A percentile compares a stretch with the other conserved stretches of the same genome.
Conservation (phyloP, 2,113 vertebrate genomes). For the Tachysurus fulvidraco region DNA sequence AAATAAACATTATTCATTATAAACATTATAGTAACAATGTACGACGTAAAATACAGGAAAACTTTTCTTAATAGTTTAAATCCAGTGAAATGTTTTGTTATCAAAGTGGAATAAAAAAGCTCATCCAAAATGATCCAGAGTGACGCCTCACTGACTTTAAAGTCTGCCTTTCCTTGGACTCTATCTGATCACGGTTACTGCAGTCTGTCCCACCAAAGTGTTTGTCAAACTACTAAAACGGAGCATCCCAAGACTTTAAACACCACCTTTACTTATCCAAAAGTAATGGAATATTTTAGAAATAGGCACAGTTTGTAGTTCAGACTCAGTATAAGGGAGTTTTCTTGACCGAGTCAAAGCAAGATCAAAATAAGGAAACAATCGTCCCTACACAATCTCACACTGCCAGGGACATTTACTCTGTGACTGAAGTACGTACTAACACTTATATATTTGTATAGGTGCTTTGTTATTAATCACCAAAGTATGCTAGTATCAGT, state of each 20-base stretch:
- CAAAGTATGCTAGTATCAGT: neutral
- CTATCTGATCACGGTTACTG: neutral
- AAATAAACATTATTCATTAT: neutral
- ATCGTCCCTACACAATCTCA: neutral
- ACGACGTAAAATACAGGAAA: neutral
- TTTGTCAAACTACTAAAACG: neutral
- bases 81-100: neutral
- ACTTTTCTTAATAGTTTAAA: neutral
- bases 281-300: slow-evolving; percentile 8
- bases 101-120: neutral
- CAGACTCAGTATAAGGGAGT: slow-evolving; percentile 4
- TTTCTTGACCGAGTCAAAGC: slow-evolving; percentile 9
- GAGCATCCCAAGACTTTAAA: neutral
- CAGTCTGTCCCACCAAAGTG: neutral
- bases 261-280: neutral
- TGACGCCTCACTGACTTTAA: too few relatives aligned
- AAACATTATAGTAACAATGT: neutral
- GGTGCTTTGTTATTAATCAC: neutral
- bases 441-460: neutral
- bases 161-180: neutral
- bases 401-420: neutral
- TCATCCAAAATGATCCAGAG: neutral
- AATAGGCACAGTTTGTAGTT: slow-evolving; percentile 15
- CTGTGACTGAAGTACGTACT: neutral
- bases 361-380: neutral